Conservation (phyloP, 2,113 vertebrate species). For the Prunella fulvescens region DNA sequence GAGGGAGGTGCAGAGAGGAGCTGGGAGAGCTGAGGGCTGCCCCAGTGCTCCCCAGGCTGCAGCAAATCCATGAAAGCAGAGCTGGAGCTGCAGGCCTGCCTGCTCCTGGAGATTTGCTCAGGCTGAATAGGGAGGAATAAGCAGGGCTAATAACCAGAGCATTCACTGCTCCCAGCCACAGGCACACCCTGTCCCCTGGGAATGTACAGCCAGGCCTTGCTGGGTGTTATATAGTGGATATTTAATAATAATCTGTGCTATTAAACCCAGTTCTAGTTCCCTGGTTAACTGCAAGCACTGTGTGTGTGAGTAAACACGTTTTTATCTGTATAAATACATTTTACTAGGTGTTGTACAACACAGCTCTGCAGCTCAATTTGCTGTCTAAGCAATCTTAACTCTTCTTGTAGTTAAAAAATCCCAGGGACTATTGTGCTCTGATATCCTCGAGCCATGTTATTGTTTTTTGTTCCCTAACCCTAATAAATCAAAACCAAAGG, state of each 20-base stretch:
- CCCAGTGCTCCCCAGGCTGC: neutral
- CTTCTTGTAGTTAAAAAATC: neutral
- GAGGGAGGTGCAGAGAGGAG: neutral
- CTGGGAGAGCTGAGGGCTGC: neutral
- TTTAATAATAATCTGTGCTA: neutral
- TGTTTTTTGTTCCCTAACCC: neutral
- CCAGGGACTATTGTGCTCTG: neutral
- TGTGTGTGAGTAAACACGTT: neutral
- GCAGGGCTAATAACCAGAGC: neutral
- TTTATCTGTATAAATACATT: neutral
- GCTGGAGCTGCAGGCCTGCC: neutral
- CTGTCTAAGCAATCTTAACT: neutral
- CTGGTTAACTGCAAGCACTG: neutral
- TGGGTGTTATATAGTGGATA: neutral
- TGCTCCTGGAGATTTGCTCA: conserved; percentile 12
- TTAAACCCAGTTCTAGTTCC: neutral
- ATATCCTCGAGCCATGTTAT: accelerated
- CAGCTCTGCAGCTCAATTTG: neutral
- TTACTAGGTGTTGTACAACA: neutral
- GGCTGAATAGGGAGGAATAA: neutral
- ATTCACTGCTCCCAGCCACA: neutral
- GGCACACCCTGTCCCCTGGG: neutral
- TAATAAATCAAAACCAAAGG: neutral
- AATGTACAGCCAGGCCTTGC: neutral
- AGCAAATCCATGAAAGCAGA: neutral